These are phyloP conservation scores for Coilia nasus DNA, from an alignment of 2,797 vertebrate genomes.

Conservation along the genomic window DNA sequence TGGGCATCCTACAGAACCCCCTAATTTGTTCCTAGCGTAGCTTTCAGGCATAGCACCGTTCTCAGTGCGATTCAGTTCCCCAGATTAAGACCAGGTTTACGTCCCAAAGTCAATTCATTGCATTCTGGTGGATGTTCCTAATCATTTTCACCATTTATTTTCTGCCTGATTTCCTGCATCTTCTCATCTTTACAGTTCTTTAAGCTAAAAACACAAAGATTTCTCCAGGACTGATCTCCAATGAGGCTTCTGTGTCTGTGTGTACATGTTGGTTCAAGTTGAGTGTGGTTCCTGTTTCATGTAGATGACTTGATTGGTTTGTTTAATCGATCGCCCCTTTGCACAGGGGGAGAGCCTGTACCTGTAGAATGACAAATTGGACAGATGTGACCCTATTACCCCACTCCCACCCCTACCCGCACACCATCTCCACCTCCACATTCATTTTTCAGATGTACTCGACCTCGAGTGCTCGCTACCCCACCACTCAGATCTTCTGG, in stretches of 20 bases:
- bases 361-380: background rate
- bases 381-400: conserved; percentile 7
- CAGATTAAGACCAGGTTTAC: background rate
- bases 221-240: background rate
- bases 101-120: background rate
- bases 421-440: background rate
- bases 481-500: background rate
- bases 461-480: background rate
- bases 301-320: background rate
- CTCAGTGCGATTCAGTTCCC: background rate
- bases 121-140: conserved; percentile 16
- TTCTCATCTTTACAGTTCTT: conserved; percentile 19
- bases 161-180: conserved; percentile 16
- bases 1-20: conserved; percentile 3
- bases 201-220: conserved; percentile 36
- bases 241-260: background rate
- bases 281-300: background rate
- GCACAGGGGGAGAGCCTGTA: background rate
- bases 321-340: background rate
- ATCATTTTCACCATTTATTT: conserved; percentile 20
- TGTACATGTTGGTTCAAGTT: background rate
- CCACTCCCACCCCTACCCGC: background rate
- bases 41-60: background rate
- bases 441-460: conserved; percentile 36
- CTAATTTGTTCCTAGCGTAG: conserved; percentile 21